Evolutionary conservation across 2,888 invertebrate genomes (phyloP), one percentile per base, ranked within the genome.

Genomic region (Elysia crispata): DNA sequence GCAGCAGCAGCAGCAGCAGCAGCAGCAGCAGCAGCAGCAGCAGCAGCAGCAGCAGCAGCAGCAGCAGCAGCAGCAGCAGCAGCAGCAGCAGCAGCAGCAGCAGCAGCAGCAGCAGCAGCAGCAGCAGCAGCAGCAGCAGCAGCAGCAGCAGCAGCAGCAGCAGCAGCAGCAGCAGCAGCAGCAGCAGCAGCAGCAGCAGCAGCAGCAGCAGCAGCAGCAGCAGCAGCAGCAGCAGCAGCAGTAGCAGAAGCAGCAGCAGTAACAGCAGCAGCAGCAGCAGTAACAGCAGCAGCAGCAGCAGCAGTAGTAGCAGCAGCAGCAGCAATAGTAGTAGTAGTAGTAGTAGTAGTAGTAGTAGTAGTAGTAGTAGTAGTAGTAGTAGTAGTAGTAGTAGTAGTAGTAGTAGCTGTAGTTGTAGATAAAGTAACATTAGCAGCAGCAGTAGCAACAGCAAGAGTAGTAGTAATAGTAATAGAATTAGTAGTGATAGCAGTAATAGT

Each of bases 331-430:
- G 64, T 64, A 64, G 64, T 23, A 64, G 64, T 23, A 64, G 64
- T 23, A 64, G 64, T 64, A 64, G 64, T 64, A 64, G 64, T 64
- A 64, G 23, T 23, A 64, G 64, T 64, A 64, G 64, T 23, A 64
- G 64, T 64, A 64, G 64, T 64, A 64, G 64, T 64, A 64, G 64
- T 23, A 64, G 64, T 23, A 64, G 64, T 64, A 64, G 23, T 64
- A 64, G 64, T 64, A 64, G 64, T 64, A 64, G 64, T 64, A 64
- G n/a, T n/a, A n/a, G n/a, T n/a, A n/a, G n/a, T n/a, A n/a, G n/a
- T n/a, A n/a, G n/a, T n/a, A n/a, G n/a, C n/a, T n/a, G n/a, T n/a
- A n/a, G n/a, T n/a, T n/a, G n/a, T n/a, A n/a, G n/a, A n/a, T n/a
- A n/a, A n/a, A n/a, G n/a, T n/a, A n/a, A n/a, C n/a, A n/a, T n/a